Evolutionary conservation across 2,888 invertebrate genomes (phyloP), one percentile per base, ranked within the genome.

Genomic region (Dryadula phaetusa): DNA sequence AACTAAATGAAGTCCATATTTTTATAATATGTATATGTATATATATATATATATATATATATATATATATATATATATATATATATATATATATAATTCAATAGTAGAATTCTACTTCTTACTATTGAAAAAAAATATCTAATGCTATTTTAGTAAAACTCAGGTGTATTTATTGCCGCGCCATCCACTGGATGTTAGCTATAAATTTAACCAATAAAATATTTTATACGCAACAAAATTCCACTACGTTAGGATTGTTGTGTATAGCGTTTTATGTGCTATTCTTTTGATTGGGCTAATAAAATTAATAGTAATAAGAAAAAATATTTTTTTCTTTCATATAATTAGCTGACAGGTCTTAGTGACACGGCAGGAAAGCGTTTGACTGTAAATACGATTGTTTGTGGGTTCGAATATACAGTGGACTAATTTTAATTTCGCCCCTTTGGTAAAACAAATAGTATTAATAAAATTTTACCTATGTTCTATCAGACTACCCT

Each of bases 161-260:
- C 70, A 65, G 63, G 64, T 63, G 56, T 40, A 61, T 62, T 64
- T 63, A 71, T 61, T 40, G 34, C 68, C 47, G 14, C 46, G 25
- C 40, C 53, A 44, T 42, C 16, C n/a, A 66, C 60, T 68, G 73
- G 76, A 75, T 74, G 67, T 61, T 66, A 20, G 64, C 40, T 53
- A 70, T 72, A 72, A 66, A 74, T 67, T 66, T 47, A 28, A 69
- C 69, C 73, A 72, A 72, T 74, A 72, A 74, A 74, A 72, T 70
- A 62, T 72, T 70, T 70, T 70, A 66, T 66, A 60, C 61, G 68
- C 64, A 64, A 66, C 68, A 62, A 66, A 72, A 68, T 68, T 72
- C 66, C 68, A 56, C 32, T 53, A 16, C 46, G 22, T 16, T 56
- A 56, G 37, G 40, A 22, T 25, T 37, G 56, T 40, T 56, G 14